Conservation (phyloP, 2,797 vertebrate genomes). For the Dromococcyx pavoninus region DNA sequence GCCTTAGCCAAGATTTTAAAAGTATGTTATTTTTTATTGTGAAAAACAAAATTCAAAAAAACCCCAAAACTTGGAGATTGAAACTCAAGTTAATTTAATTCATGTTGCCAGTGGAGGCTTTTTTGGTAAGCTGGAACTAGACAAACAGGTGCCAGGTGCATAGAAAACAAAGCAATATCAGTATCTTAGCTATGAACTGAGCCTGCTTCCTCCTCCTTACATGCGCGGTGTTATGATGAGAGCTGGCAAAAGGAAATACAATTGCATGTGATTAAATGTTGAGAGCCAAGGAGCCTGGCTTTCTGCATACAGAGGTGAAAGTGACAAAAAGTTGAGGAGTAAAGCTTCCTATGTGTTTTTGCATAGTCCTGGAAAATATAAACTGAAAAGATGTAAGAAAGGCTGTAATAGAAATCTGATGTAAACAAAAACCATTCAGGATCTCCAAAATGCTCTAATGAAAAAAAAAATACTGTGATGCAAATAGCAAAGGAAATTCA, state of each 20-base stretch:
- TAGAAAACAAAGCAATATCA: background rate
- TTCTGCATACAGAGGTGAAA: slow-evolving; percentile 1
- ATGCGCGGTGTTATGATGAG: background rate
- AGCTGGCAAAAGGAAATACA: background rate
- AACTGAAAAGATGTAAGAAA: background rate
- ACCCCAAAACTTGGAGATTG: background rate
- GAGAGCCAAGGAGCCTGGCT: background rate
- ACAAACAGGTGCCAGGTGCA: slow-evolving; percentile 12
- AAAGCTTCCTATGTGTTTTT: background rate
- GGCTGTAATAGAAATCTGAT: background rate
- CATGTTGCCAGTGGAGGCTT: background rate
- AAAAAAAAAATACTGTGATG: background rate
- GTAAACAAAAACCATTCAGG: background rate
- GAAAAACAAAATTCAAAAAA: background rate
- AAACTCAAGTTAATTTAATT: slow-evolving; percentile 21
- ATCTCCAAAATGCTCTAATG: background rate
- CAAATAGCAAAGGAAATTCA: background rate
- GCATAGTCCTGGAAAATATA: background rate
- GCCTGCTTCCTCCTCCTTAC: slow-evolving; percentile 5
- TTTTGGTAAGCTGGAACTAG: slow-evolving; percentile 25
- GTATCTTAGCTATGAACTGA: background rate
- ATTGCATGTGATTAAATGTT: background rate
- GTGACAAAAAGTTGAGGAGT: background rate
- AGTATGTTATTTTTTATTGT: slow-evolving; percentile 24
- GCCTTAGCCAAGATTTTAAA: slow-evolving; percentile 31